phyloP scores from a whole-genome alignment of 2,113 vertebrate genomes.

The Onychostoma macrolepis region DNA sequence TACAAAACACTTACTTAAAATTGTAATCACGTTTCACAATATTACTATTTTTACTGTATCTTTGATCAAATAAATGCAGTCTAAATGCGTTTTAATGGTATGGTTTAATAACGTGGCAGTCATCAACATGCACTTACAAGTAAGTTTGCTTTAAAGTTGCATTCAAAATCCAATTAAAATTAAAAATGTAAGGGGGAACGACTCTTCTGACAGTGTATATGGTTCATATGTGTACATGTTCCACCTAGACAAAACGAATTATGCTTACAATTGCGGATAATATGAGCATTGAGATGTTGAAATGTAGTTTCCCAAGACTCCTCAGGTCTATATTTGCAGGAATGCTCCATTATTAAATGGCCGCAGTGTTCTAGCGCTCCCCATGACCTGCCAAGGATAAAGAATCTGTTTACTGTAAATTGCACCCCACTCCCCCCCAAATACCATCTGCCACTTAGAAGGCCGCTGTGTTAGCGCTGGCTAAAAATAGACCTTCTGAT shows the following conservation, averaged over 20 bases:
- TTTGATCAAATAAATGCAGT: background rate
- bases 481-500: slow-evolving; percentile 80
- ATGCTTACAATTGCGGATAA: background rate
- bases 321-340: slow-evolving; percentile 68
- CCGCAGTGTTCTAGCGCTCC: slow-evolving; percentile 73
- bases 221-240: background rate
- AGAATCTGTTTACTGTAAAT: slow-evolving; percentile 96
- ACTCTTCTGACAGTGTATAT: background rate
- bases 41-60: background rate
- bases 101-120: background rate
- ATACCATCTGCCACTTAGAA: slow-evolving; percentile 85
- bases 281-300: background rate
- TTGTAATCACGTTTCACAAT: background rate
- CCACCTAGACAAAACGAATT: background rate
- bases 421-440: slow-evolving; percentile 79
- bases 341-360: slow-evolving; percentile 73
- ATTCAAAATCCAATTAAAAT: background rate
- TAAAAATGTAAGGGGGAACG: background rate
- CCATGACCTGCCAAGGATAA: slow-evolving; percentile 91
- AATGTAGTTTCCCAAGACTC: slow-evolving; percentile 5
- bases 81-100: background rate
- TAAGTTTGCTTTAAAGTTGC: background rate
- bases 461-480: slow-evolving; percentile 65
- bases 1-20: background rate
- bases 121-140: background rate